Evolutionary conservation across 1,140 invertebrate genomes (phyloP), one percentile per base, ranked within the genome.

Genomic region (Caenorhabditis latens): DNA sequence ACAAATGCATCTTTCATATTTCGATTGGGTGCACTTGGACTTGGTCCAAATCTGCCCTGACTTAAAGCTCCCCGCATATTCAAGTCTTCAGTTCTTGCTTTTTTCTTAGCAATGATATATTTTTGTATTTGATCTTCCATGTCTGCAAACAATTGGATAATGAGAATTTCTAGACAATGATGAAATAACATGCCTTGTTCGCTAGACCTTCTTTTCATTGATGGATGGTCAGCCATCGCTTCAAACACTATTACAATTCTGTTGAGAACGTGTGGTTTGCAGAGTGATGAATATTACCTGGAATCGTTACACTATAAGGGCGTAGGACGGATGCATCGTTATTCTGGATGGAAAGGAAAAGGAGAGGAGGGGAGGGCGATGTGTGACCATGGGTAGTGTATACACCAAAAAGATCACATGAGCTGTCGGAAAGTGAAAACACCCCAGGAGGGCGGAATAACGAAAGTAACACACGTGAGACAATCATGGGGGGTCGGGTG

Each of bases 361-460:
- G 4, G 46, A 21, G 71, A 14, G 21, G 46, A 79, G n/a, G 42
- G 19, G 19, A 24, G 19, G 42, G 11, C 14, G 65, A 46, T 71
- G 65, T 46, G 42, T 71, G 65, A 71, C 65, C 13, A 71, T 71
- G 65, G 65, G 40, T 71, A 46, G 43, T 46, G 65, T 71, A 79
- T 50, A 50, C 71, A 53, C 46, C 71, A 79, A 79, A 53, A 79
- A 53, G 71, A 79, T 79, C 71, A 79, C 71, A 79, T 79, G 71
- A 79, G 71, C 71, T 79, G 71, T 79, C 71, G 71, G 43, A 50
- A 79, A 48, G 71, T 79, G 46, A 79, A 79, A 79, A 79, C 71
- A 79, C 71, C 19, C 71, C 71, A n/a, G 71, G 71, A 79, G 46
- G 71, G 19, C 71, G 46, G 46, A 48, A 24, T 48, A 53, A 71